A percentile compares a stretch with the other conserved stretches of the same genome.
phyloP scores from a whole-genome alignment of 2,888 invertebrate genomes.

The Oscheius sp. region DNA sequence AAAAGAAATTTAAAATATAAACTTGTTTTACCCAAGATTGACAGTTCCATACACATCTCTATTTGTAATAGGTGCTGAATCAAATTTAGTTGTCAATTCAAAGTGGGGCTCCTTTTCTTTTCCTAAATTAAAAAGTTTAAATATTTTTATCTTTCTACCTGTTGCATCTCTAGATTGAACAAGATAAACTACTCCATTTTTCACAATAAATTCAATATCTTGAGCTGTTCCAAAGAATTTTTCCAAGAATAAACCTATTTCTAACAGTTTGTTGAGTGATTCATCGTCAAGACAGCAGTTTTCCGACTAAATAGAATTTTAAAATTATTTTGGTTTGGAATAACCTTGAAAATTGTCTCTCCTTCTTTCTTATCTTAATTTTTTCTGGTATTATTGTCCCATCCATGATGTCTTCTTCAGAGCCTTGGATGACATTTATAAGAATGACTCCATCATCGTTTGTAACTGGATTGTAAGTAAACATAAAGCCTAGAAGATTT shows the following conservation, averaged over 20 bases:
- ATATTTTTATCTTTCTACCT: too few relatives aligned
- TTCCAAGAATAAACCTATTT: constrained; percentile 77
- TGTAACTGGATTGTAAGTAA: constrained; percentile 81
- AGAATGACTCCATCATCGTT: constrained; percentile 79
- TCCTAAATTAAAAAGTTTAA: constrained; percentile 74
- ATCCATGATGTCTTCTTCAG: constrained; percentile 86
- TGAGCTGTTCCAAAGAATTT: constrained; percentile 78
- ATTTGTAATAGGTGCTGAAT: constrained; percentile 78
- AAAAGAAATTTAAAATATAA: constrained; percentile 37
- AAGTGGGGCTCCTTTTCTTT: constrained; percentile 81
- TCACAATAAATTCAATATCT: constrained; percentile 84
- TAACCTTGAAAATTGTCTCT: constrained; percentile 3
- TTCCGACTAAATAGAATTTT: constrained; percentile 26
- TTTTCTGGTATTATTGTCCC: constrained; percentile 81
- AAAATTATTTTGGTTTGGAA: too few relatives aligned
- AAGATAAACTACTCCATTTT: constrained; percentile 73
- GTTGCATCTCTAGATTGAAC: constrained; percentile 65
- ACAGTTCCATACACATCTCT: constrained; percentile 79
- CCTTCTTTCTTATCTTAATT: constrained; percentile 28
- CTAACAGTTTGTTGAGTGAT: constrained; percentile 73
- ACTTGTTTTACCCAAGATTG: constrained; percentile 78
- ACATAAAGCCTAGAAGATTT: constrained; percentile 85
- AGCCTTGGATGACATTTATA: constrained; percentile 83
- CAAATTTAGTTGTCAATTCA: constrained; percentile 83
- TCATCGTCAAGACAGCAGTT: constrained; percentile 36